A percentile compares a stretch with the other conserved stretches of the same genome.
phyloP scores from a whole-genome alignment of 2,888 invertebrate species.

The Helicoverpa assulta region DNA sequence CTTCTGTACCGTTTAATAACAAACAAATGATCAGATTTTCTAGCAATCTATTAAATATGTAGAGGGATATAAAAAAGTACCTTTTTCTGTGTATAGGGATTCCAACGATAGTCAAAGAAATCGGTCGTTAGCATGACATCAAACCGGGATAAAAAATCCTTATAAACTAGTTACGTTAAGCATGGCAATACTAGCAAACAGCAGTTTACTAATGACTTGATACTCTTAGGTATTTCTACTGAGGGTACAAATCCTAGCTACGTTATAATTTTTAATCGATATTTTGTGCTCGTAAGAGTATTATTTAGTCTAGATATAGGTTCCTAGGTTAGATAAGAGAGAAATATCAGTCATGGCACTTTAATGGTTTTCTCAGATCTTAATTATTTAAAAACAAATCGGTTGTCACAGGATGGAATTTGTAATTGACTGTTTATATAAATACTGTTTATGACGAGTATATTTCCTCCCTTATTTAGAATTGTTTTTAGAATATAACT shows the following conservation, averaged over 20 bases:
- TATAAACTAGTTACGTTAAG: slow-evolving; percentile 58
- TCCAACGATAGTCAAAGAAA: slow-evolving; percentile 30
- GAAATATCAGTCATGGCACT: slow-evolving; percentile 61
- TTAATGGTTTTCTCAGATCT: slow-evolving; percentile 55
- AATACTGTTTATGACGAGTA: slow-evolving; percentile 19
- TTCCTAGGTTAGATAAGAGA: slow-evolving; percentile 44
- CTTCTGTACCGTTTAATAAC: not conserved
- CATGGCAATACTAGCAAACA: slow-evolving; percentile 62
- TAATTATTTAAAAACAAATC: slow-evolving; percentile 31
- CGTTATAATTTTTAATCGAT: slow-evolving; percentile 44
- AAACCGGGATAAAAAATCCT: slow-evolving; percentile 41
- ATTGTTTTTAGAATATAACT: slow-evolving; percentile 2
- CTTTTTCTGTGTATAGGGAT: not conserved
- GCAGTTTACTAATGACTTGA: slow-evolving; percentile 57
- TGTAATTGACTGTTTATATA: slow-evolving; percentile 66
- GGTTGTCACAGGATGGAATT: slow-evolving; percentile 60
- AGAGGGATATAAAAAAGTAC: not conserved
- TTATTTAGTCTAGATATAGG: slow-evolving; percentile 15
- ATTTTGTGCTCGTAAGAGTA: slow-evolving; percentile 45
- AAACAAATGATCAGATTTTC: not conserved
- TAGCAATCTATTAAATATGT: not conserved
- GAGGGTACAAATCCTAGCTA: slow-evolving; percentile 59
- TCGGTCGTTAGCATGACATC: slow-evolving; percentile 28
- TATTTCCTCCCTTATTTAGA: slow-evolving; percentile 15
- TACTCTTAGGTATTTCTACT: slow-evolving; percentile 60